These are phyloP conservation scores for Leptopterna dolabrata DNA, from an alignment of 2,888 invertebrate genomes.

Conservation along the genomic window DNA sequence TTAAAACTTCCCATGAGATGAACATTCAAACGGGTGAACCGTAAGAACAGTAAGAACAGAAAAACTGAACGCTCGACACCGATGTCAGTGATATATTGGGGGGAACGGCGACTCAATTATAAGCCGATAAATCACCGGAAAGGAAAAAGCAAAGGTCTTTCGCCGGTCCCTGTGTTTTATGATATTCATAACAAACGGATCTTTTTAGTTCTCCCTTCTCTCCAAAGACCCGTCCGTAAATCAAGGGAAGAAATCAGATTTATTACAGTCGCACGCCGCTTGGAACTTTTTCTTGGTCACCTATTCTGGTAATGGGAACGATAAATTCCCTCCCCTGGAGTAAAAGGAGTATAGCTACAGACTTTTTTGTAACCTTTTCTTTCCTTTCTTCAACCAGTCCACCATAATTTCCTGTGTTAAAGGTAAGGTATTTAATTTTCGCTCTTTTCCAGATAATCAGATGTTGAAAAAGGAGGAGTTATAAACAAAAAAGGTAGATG, in stretches of 20 bases:
- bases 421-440: too few relatives aligned
- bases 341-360: slow-evolving; percentile 1
- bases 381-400: too few relatives aligned
- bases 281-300: slow-evolving; percentile 42
- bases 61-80: not conserved
- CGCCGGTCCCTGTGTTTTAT: slow-evolving; percentile 17
- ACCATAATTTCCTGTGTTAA: too few relatives aligned
- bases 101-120: slow-evolving; percentile 14
- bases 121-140: slow-evolving; percentile 15
- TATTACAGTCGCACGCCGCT: slow-evolving; percentile 15
- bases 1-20: too few relatives aligned
- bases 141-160: not conserved
- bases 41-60: not conserved
- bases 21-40: not conserved
- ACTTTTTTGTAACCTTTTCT: not conserved
- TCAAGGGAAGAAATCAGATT: slow-evolving; percentile 41
- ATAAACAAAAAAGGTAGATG: too few relatives aligned
- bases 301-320: slow-evolving; percentile 35
- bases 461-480: too few relatives aligned
- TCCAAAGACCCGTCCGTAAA: slow-evolving; percentile 25
- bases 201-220: slow-evolving; percentile 19
- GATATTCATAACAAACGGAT: slow-evolving; percentile 34
- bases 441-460: too few relatives aligned
- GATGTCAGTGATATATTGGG: not conserved
- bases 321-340: slow-evolving; percentile 14